Conservation (phyloP, 2,797 vertebrate genomes). For the Sibirionetta formosa region DNA sequence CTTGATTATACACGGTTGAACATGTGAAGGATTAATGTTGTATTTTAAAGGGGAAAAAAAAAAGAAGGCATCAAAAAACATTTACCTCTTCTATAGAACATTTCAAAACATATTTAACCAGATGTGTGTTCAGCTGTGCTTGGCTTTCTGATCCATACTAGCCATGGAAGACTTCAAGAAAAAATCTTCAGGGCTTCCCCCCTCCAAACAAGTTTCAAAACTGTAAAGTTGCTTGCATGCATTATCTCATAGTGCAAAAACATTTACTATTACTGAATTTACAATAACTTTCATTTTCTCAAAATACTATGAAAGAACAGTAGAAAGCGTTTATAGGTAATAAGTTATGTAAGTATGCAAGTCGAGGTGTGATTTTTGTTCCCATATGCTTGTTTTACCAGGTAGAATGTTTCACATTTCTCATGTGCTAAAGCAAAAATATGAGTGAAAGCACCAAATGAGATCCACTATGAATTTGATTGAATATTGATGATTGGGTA, state of each 20-base stretch:
- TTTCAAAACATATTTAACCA: not conserved
- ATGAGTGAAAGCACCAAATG: not conserved
- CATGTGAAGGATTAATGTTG: not conserved
- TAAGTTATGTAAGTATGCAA: not conserved
- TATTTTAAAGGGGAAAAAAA: not conserved
- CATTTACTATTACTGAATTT: not conserved
- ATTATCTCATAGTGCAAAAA: not conserved
- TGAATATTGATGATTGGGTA: not conserved
- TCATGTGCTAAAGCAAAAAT: not conserved
- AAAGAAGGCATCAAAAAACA: not conserved
- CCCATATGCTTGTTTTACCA: not conserved
- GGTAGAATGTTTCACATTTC: not conserved
- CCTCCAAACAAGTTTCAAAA: not conserved
- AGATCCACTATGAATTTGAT: not conserved
- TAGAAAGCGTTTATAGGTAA: not conserved
- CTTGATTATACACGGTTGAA: fast-evolving
- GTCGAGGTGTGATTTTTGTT: not conserved
- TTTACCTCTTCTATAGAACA: not conserved
- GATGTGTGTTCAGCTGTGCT: not conserved
- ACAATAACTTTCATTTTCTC: not conserved
- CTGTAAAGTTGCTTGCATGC: not conserved
- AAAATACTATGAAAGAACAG: not conserved
- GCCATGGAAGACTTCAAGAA: not conserved
- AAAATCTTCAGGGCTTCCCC: not conserved
- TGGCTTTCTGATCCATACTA: not conserved